Evolutionary conservation across 2,888 invertebrate species (phyloP).

Genomic region (Tachina fera): DNA sequence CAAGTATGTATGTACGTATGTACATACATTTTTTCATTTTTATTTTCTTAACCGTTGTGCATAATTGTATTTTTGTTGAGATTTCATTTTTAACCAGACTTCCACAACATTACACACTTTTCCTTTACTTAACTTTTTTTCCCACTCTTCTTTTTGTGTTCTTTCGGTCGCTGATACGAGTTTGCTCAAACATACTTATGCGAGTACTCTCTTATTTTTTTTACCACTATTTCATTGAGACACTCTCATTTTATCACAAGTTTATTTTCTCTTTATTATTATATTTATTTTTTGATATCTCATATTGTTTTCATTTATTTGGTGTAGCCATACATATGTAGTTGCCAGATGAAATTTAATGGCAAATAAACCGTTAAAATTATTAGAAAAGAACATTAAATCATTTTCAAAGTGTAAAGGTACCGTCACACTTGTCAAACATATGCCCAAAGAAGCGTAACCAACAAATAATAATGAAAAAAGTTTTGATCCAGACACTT

Average conservation of each 20-base stretch:
- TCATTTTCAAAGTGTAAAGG: too few relatives aligned
- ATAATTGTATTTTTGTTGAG: conserved; percentile 54
- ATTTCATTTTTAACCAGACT: conserved; percentile 7
- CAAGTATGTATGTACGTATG: too few relatives aligned
- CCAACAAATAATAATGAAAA: too few relatives aligned
- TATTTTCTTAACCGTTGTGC: conserved; percentile 39
- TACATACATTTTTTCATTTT: not conserved
- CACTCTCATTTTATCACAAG: conserved; percentile 21
- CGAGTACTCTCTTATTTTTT: not conserved
- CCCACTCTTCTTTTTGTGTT: not conserved
- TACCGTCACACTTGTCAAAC: too few relatives aligned
- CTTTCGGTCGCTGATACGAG: not conserved
- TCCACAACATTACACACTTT: not conserved
- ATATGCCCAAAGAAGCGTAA: too few relatives aligned
- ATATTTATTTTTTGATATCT: not conserved
- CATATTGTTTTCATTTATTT: conserved; percentile 7
- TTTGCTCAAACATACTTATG: conserved; percentile 1
- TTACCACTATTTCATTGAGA: conserved; percentile 1
- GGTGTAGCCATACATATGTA: not conserved
- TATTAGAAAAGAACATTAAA: too few relatives aligned
- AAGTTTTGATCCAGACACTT: too few relatives aligned
- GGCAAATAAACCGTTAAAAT: too few relatives aligned
- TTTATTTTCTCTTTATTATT: not conserved
- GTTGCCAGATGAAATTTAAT: too few relatives aligned
- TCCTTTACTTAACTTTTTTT: not conserved